These are phyloP conservation scores for Papilio elwesi DNA, from an alignment of 2,888 invertebrate species.

Conservation along the genomic window DNA sequence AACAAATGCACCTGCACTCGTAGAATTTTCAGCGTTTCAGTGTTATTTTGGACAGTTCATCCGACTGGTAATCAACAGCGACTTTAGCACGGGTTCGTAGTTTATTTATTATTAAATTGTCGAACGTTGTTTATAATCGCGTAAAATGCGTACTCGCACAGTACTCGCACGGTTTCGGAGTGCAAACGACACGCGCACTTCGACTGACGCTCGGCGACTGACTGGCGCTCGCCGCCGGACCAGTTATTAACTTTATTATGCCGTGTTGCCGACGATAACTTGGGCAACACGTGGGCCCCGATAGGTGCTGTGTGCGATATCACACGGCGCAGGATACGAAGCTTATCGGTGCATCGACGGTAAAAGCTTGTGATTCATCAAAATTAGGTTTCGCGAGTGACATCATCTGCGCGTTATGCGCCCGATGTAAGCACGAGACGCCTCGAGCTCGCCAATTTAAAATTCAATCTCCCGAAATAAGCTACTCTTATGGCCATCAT, in stretches of 20 bases:
- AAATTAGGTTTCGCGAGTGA: conserved; percentile 75
- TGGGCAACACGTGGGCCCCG: conserved; percentile 77
- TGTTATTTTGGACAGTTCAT: conserved; percentile 45
- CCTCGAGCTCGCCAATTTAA: conserved; percentile 44
- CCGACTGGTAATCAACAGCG: conserved; percentile 58
- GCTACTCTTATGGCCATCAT: not conserved
- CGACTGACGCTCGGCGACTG: conserved; percentile 78
- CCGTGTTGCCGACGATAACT: conserved; percentile 78
- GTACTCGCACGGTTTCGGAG: conserved; percentile 59
- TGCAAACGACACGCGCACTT: conserved; percentile 70
- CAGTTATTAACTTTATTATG: conserved; percentile 73
- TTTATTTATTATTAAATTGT: conserved; percentile 55
- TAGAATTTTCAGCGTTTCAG: conserved; percentile 64
- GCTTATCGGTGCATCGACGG: conserved; percentile 79
- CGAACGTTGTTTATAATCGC: conserved; percentile 59
- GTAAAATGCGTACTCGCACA: conserved; percentile 67
- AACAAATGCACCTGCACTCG: conserved; percentile 78
- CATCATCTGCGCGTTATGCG: conserved; percentile 69
- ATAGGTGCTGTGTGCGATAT: conserved; percentile 60
- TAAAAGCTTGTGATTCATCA: conserved; percentile 81
- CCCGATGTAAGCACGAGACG: conserved; percentile 62
- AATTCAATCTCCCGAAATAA: conserved; percentile 33
- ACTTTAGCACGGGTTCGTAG: conserved; percentile 61
- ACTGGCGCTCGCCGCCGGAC: conserved; percentile 67
- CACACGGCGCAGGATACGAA: conserved; percentile 65